These are phyloP conservation scores for Saxicola maurus DNA, from an alignment of 2,797 vertebrate genomes.

Conservation along the genomic window DNA sequence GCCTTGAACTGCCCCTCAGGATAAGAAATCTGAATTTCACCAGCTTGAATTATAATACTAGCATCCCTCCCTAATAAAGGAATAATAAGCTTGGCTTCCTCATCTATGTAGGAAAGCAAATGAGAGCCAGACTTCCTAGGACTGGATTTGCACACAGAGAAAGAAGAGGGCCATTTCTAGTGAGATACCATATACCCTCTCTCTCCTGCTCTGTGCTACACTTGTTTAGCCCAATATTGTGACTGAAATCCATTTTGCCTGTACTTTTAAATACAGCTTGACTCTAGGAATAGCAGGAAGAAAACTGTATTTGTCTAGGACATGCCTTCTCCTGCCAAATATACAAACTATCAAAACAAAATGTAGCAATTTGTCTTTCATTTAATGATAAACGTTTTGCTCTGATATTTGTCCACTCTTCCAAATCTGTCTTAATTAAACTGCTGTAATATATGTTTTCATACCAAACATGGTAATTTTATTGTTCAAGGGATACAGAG, in stretches of 20 bases:
- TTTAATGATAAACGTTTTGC: not conserved
- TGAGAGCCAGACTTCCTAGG: not conserved
- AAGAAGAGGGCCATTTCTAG: not conserved
- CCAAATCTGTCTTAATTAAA: conserved; percentile 25
- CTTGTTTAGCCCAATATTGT: not conserved
- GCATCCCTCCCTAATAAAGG: not conserved
- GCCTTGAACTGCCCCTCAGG: not conserved
- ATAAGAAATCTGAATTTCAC: not conserved
- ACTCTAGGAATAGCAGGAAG: not conserved
- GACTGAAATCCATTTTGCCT: not conserved
- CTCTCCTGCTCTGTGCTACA: not conserved
- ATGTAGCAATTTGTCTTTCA: not conserved
- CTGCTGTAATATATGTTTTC: conserved; percentile 13
- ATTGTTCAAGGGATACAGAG: not conserved
- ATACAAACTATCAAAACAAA: not conserved
- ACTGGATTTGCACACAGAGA: not conserved
- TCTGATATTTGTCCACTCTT: conserved; percentile 6
- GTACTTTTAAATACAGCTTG: not conserved
- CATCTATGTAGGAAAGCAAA: not conserved
- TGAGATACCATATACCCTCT: not conserved
- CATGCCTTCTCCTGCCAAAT: not conserved
- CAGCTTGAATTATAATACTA: not conserved
- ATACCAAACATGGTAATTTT: not conserved
- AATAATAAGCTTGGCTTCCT: not conserved
- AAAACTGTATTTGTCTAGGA: not conserved